These are phyloP conservation scores for Geotrypetes seraphini DNA, from an alignment of 2,797 vertebrate genomes.

Conservation along the genomic window DNA sequence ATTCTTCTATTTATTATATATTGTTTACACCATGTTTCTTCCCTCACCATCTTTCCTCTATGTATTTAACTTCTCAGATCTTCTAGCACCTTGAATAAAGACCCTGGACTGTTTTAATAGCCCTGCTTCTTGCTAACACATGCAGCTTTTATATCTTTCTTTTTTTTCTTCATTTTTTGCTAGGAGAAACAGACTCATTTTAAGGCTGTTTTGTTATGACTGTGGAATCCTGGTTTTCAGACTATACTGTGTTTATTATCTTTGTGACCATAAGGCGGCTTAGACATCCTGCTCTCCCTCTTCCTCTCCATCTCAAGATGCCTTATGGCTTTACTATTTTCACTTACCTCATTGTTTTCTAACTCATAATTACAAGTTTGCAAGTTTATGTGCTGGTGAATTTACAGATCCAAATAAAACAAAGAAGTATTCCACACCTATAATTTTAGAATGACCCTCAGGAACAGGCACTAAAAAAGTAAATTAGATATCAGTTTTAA, in stretches of 20 bases:
- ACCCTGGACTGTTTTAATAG: too few species aligned
- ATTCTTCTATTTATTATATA: too few species aligned
- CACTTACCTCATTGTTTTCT: slow-evolving; percentile 10
- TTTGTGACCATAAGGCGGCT: background rate
- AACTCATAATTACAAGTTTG: slow-evolving; percentile 9
- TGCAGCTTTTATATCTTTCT: background rate
- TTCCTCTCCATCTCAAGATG: slow-evolving; percentile 1
- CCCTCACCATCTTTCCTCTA: too few species aligned
- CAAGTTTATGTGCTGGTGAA: slow-evolving; percentile 1
- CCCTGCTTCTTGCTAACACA: too few species aligned
- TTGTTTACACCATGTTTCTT: too few species aligned
- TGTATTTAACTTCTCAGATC: background rate
- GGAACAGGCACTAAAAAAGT: background rate
- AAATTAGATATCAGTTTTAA: too few species aligned
- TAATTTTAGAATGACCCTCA: background rate
- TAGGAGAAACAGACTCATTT: background rate
- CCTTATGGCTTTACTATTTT: slow-evolving; percentile 9
- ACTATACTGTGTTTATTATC: background rate
- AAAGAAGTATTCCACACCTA: background rate
- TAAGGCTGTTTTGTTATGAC: background rate
- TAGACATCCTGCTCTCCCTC: slow-evolving; percentile 9
- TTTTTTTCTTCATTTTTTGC: background rate
- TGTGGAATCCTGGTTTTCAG: slow-evolving; percentile 1
- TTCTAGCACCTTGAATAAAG: background rate
- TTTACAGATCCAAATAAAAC: slow-evolving; percentile 5